Evolutionary conservation across 2,797 vertebrate genomes (phyloP).

Genomic region (Calcarius lapponicus): DNA sequence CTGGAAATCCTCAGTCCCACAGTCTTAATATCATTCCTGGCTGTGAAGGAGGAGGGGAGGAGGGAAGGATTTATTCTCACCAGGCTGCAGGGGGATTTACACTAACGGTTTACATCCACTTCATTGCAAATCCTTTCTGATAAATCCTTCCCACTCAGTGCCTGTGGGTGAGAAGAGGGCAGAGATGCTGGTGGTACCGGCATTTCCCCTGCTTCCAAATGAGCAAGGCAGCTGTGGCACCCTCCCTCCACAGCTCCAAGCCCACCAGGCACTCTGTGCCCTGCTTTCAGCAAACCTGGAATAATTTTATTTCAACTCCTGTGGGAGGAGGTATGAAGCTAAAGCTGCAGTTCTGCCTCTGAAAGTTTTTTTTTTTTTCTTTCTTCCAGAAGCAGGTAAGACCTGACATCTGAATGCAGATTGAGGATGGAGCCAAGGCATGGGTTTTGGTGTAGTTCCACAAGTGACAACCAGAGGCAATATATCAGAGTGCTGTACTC

Average conservation of each 20-base stretch:
- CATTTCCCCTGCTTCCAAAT: neutral
- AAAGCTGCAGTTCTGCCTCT: neutral
- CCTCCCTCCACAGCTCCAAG: neutral
- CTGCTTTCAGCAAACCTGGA: neutral
- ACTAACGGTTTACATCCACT: neutral
- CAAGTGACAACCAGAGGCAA: neutral
- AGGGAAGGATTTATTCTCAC: neutral
- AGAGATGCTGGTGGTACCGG: neutral
- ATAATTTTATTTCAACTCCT: neutral
- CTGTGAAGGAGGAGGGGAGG: neutral
- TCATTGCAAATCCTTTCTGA: neutral
- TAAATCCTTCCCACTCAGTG: neutral
- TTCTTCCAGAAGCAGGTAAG: neutral
- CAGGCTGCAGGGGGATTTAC: neutral
- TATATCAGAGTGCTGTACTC: neutral
- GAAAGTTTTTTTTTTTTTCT: neutral
- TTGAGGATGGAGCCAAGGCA: neutral
- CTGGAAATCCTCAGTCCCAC: conserved; percentile 1
- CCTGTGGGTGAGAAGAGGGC: neutral
- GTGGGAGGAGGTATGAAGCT: neutral
- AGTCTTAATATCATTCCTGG: neutral
- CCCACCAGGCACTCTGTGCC: neutral
- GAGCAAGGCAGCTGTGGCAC: neutral
- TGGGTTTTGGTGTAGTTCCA: neutral
- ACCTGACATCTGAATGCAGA: neutral